phyloP scores from a whole-genome alignment of 2,888 invertebrate species.

The Trachelus iudaicus region DNA sequence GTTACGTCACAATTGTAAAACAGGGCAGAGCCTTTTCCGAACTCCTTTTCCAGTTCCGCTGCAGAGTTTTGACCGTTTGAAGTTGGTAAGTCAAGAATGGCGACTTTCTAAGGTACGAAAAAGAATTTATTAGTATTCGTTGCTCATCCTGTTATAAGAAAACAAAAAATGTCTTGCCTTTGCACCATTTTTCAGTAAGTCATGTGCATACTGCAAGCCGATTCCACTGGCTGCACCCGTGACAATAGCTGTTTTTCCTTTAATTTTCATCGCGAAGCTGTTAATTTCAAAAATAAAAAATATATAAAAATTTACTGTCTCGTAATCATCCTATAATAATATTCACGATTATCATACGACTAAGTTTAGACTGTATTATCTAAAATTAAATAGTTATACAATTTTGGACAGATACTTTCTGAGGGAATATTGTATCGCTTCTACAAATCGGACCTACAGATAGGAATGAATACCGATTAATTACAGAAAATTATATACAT shows the following conservation, averaged over 20 bases:
- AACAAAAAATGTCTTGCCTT: conserved; percentile 32
- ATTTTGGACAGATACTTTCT: too few species aligned
- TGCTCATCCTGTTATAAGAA: neutral
- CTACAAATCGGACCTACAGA: too few species aligned
- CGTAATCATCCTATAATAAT: too few species aligned
- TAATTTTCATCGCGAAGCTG: conserved; percentile 29
- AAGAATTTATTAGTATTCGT: neutral
- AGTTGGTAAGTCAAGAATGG: conserved; percentile 61
- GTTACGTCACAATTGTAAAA: conserved; percentile 70
- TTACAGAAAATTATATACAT: too few species aligned
- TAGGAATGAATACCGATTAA: too few species aligned
- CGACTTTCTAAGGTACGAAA: conserved; percentile 43
- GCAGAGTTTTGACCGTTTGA: conserved; percentile 63
- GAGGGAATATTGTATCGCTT: too few species aligned
- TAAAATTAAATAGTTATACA: too few species aligned
- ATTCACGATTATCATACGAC: too few species aligned
- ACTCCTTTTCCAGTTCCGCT: conserved; percentile 63
- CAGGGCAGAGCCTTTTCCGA: conserved; percentile 65
- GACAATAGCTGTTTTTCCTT: conserved; percentile 47
- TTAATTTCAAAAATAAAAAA: neutral
- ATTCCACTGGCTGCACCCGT: conserved; percentile 71
- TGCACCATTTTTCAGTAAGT: conserved; percentile 65
- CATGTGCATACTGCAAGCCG: conserved; percentile 66
- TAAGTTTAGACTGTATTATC: too few species aligned
- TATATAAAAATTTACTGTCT: too few species aligned